Percentiles rank a stretch among this genome's conserved stretches.
Evolutionary conservation across 2,888 invertebrate species (phyloP).

Genomic region (Pachymerium ferrugineum): DNA sequence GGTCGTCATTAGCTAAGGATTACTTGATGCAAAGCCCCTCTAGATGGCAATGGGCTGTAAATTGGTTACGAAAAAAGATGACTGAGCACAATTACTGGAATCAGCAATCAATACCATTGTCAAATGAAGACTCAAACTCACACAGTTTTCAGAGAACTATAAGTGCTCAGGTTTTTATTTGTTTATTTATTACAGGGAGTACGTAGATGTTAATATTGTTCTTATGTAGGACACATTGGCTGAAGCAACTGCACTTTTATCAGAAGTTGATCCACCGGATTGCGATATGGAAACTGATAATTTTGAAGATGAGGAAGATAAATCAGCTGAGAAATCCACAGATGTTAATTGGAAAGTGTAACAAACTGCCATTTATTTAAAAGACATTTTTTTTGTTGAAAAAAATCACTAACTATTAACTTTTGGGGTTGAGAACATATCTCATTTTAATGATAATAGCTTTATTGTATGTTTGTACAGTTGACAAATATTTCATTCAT

Average conservation of each 20-base stretch:
- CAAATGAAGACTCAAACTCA: slow-evolving; percentile 50
- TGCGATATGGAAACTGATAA: slow-evolving; percentile 38
- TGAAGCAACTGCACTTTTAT: slow-evolving; percentile 50
- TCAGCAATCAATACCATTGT: slow-evolving; percentile 39
- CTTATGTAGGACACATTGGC: slow-evolving; percentile 47
- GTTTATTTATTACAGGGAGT: background rate
- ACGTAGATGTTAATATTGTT: background rate
- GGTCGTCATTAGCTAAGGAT: slow-evolving; percentile 46
- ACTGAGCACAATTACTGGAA: slow-evolving; percentile 40
- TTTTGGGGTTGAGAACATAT: background rate
- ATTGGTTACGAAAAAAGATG: slow-evolving; percentile 52
- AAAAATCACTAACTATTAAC: background rate
- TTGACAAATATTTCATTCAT: background rate
- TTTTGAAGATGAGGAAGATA: slow-evolving; percentile 39
- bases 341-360: background rate
- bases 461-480: background rate
- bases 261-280: slow-evolving; percentile 45
- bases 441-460: background rate
- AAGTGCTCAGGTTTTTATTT: slow-evolving; percentile 47
- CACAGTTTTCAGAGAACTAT: slow-evolving; percentile 51
- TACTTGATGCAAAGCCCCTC: slow-evolving; percentile 46
- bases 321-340: background rate
- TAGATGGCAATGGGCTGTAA: slow-evolving; percentile 53
- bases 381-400: slow-evolving; percentile 6
- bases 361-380: background rate